phyloP scores from a whole-genome alignment of 2,797 vertebrate genomes.

The Aphelocoma californica region DNA sequence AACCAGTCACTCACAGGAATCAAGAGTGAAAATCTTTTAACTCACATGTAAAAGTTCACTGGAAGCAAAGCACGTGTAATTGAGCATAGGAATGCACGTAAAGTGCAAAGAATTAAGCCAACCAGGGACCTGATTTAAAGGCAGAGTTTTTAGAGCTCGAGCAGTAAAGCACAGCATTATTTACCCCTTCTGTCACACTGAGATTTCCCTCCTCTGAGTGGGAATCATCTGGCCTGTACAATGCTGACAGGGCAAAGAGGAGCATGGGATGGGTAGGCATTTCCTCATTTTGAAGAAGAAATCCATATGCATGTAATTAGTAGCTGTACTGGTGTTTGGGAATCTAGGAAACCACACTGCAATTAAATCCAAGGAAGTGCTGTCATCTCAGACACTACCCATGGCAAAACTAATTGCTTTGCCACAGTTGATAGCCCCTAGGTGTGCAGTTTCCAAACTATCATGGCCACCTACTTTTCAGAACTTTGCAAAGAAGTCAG shows the following conservation, averaged over 20 bases:
- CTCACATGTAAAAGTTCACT: not conserved
- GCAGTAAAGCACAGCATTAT: not conserved
- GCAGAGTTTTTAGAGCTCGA: not conserved
- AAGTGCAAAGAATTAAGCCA: not conserved
- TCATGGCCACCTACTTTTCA: not conserved
- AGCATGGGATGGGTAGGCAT: not conserved
- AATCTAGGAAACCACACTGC: not conserved
- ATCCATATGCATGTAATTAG: not conserved
- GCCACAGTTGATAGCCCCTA: not conserved
- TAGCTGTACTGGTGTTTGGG: not conserved
- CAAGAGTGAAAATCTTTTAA: conserved; percentile 22
- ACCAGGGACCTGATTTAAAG: not conserved
- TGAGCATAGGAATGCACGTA: not conserved
- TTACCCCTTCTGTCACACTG: not conserved
- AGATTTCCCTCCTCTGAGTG: not conserved
- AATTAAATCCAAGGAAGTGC: not conserved
- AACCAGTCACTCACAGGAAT: not conserved
- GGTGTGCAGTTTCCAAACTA: not conserved
- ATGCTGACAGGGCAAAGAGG: not conserved
- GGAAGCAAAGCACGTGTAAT: not conserved
- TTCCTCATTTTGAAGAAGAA: not conserved
- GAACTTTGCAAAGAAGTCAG: not conserved
- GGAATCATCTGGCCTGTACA: not conserved
- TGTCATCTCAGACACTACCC: not conserved
- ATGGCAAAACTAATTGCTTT: not conserved